Evolutionary conservation across 2,113 vertebrate genomes (phyloP).

Genomic region (Marcusenius ussheri): DNA sequence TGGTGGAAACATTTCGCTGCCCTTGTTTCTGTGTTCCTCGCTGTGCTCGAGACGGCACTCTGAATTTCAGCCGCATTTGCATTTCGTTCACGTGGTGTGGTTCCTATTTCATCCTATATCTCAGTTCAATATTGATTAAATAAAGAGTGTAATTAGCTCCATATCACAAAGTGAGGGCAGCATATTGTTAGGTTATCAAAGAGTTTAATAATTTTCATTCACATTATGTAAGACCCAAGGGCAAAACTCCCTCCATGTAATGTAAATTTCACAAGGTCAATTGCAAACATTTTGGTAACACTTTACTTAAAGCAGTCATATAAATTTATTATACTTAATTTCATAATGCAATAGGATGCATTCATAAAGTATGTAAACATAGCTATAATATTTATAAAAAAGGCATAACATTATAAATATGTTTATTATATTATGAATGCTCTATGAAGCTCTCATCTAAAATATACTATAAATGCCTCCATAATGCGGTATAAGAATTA

Average conservation of each 20-base stretch:
- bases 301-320: not conserved
- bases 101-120: not conserved
- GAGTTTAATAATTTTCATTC: not conserved
- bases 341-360: not conserved
- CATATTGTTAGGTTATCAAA: not conserved
- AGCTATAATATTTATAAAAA: not conserved
- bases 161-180: not conserved
- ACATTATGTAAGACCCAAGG: not conserved
- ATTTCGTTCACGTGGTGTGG: not conserved
- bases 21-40: not conserved
- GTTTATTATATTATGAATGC: not conserved
- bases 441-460: not conserved
- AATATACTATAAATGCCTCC: not conserved
- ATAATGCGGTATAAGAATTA: not conserved
- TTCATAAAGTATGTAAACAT: not conserved
- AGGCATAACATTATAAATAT: not conserved
- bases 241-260: not conserved
- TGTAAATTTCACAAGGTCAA: not conserved
- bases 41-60: not conserved
- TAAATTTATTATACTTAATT: not conserved
- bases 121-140: not conserved
- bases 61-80: not conserved
- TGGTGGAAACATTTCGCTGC: conserved; percentile 24
- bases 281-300: not conserved
- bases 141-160: not conserved